phyloP scores from a whole-genome alignment of 2,888 invertebrate genomes.

The Cosmorhoe ocellata region DNA sequence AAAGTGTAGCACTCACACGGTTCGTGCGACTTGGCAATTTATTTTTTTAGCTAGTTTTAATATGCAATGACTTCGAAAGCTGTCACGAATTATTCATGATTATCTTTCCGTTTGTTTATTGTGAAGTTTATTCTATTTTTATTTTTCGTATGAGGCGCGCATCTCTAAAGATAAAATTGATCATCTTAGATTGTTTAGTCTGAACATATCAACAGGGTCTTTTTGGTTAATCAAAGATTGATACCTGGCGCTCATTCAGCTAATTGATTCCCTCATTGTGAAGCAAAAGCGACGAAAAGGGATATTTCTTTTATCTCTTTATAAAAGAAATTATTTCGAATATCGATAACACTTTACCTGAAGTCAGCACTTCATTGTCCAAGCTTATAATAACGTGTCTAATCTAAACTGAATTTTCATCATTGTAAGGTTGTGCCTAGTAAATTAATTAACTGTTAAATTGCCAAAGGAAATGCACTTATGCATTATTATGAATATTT shows the following conservation, averaged over 20 bases:
- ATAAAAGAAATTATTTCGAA: constrained; percentile 66
- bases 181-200: constrained; percentile 49
- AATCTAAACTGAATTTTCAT: constrained; percentile 43
- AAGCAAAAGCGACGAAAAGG: constrained; percentile 45
- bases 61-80: constrained; percentile 13
- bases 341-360: constrained; percentile 43
- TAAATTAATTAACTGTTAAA: constrained; percentile 47
- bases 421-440: constrained; percentile 52
- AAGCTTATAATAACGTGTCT: constrained; percentile 56
- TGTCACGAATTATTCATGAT: constrained; percentile 1
- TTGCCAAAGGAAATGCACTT: constrained; percentile 78
- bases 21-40: too few relatives aligned
- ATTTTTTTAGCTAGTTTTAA: too few relatives aligned
- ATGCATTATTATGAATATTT: too few relatives aligned
- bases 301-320: constrained; percentile 66
- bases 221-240: constrained; percentile 66
- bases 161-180: constrained; percentile 38
- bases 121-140: constrained; percentile 33
- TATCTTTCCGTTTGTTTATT: constrained; percentile 24
- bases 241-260: constrained; percentile 55
- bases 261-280: constrained; percentile 27
- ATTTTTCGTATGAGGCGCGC: constrained; percentile 41
- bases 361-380: constrained; percentile 59
- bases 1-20: too few relatives aligned
- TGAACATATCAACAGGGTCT: constrained; percentile 64